Evolutionary conservation across 1,140 invertebrate genomes (phyloP), one percentile per base, ranked within the genome.

Genomic region (Charaxes varanes): DNA sequence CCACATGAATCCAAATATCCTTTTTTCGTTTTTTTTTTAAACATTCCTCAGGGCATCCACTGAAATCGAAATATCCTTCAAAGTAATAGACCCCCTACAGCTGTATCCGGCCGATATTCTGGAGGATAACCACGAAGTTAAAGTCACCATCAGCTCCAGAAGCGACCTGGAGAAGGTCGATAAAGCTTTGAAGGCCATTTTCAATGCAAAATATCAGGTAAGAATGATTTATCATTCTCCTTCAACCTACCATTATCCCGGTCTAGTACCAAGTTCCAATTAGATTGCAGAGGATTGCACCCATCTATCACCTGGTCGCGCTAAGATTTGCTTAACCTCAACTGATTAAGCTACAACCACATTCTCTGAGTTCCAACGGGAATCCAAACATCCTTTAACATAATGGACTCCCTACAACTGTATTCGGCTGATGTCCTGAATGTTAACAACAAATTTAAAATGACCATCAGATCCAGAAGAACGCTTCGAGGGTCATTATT

Each of bases 151-250:
- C 14, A 47, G 34, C 6, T 44, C 52, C 6, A 23, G 26, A 3
- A 51, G 34, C 13, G 46, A 67, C 14, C 3, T 54, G n/a, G 12
- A 1, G 0, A 47, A 24, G 12, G 12, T 71, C 1, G 45, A 71
- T 22, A 17, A 14, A 4, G 52, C 44, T 0, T 23, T 71, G 7
- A 32, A 47, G 4, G 32, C 13, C 0, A 32, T 63, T 2, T 65
- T 67, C 27, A 37, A 36, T 6, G 33, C 53, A 24, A 68, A 68
- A 47, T 71, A 63, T 52, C 42, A 59, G 49, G 67, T 71, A 35
- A 37, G 28, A n/a, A n/a, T n/a, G n/a, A n/a, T n/a, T n/a, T n/a
- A n/a, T n/a, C n/a, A n/a, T n/a, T n/a, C n/a, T n/a, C n/a, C n/a
- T n/a, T n/a, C n/a, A n/a, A n/a, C n/a, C n/a, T n/a, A n/a, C n/a